Percentiles rank a stretch among this genome's conserved stretches.
Evolutionary conservation across 2,797 vertebrate species (phyloP).

Genomic region (Helicolenus hilgendorfi): DNA sequence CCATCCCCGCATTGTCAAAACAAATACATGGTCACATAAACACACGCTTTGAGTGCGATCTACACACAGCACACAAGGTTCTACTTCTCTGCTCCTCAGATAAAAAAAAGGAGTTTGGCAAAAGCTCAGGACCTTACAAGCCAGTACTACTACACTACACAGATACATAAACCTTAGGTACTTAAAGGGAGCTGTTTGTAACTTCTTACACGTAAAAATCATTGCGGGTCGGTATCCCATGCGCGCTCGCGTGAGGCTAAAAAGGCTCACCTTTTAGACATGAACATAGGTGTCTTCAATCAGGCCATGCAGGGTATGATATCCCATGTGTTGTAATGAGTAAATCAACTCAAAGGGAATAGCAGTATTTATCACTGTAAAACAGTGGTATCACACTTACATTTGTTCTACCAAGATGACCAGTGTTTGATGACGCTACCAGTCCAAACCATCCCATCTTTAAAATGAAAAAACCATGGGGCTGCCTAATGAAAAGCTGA

Average conservation of each 20-base stretch:
- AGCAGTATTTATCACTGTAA: neutral
- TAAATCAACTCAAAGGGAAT: neutral
- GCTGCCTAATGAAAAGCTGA: slow-evolving; percentile 16
- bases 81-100: too few species aligned
- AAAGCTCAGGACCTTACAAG: neutral
- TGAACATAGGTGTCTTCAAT: neutral
- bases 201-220: too few species aligned
- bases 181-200: neutral
- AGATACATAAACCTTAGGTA: neutral
- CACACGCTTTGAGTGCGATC: too few species aligned
- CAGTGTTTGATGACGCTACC: neutral
- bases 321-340: neutral
- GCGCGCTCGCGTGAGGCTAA: too few species aligned
- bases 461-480: slow-evolving; percentile 12
- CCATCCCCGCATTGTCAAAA: neutral
- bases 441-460: slow-evolving; percentile 17
- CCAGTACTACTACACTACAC: neutral
- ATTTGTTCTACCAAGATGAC: neutral
- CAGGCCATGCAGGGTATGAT: neutral
- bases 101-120: too few species aligned
- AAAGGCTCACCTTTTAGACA: neutral
- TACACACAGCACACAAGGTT: too few species aligned
- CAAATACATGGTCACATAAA: neutral
- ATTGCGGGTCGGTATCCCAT: too few species aligned
- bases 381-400: neutral